Conservation (phyloP, 1,140 invertebrate genomes). For the Lepidurus packardi region DNA sequence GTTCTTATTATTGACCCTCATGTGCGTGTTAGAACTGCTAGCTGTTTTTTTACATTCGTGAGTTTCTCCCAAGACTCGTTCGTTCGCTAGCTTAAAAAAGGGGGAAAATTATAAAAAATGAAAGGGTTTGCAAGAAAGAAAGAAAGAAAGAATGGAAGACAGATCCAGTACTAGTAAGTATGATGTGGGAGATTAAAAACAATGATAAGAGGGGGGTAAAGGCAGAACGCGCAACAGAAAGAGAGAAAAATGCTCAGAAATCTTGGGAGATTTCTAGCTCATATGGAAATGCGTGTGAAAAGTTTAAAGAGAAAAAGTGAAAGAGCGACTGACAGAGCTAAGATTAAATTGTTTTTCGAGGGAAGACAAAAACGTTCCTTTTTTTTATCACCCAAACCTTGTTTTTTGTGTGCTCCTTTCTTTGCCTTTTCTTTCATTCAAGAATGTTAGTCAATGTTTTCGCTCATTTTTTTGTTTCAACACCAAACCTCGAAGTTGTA, state of each 20-base stretch:
- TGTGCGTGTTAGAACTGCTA: not conserved
- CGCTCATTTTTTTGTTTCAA: not conserved
- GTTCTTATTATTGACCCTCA: not conserved
- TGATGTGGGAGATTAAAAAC: not conserved
- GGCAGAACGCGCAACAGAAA: not conserved
- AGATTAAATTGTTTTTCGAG: constrained; percentile 12
- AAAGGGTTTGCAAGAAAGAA: not conserved
- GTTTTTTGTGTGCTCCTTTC: not conserved
- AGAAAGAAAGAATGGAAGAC: not conserved
- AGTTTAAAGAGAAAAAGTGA: constrained; percentile 6
- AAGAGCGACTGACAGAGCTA: not conserved
- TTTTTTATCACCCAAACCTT: constrained; percentile 8
- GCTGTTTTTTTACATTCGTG: not conserved
- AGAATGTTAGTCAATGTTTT: not conserved
- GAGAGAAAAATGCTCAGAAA: not conserved
- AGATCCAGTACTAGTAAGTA: not conserved
- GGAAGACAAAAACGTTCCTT: constrained; percentile 2
- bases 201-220: not conserved
- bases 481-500: not conserved
- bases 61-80: no score
- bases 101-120: not conserved
- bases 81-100: no score
- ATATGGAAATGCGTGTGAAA: constrained; percentile 3
- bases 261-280: not conserved
- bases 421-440: not conserved